Conservation (phyloP, 2,797 vertebrate genomes). For the Micromesistius poutassou region DNA sequence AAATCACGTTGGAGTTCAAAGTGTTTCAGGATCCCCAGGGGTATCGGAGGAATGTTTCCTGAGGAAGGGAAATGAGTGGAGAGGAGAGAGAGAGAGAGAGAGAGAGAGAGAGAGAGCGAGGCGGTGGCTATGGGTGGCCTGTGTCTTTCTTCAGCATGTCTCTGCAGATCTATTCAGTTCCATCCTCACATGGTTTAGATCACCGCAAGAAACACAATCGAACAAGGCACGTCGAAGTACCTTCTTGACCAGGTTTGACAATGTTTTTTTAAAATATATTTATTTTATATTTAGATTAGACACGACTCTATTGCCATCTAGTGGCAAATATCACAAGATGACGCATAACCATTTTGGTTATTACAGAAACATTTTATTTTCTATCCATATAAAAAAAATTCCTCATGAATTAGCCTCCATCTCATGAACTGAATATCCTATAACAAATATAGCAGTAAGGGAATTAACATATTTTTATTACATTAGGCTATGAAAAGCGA, state of each 20-base stretch:
- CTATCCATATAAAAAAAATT: not conserved
- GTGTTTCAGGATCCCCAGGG: constrained; percentile 54
- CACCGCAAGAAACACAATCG: constrained; percentile 60
- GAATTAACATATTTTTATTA: not conserved
- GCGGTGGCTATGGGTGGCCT: constrained; percentile 67
- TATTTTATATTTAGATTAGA: not conserved
- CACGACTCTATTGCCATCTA: constrained; percentile 52
- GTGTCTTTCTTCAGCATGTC: constrained; percentile 51
- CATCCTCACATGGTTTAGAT: constrained; percentile 73
- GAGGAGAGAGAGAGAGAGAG: constrained; percentile 28
- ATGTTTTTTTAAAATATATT: not conserved
- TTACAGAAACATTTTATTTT: not conserved
- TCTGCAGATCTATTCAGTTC: constrained; percentile 57
- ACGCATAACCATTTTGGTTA: not conserved
- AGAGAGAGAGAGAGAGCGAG: constrained; percentile 39
- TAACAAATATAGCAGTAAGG: not conserved
- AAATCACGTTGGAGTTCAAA: constrained; percentile 60
- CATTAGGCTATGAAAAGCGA: no score
- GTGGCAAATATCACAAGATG: constrained; percentile 33
- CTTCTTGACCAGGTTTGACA: constrained; percentile 26
- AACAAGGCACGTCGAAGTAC: constrained; percentile 50
- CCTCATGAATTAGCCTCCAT: not conserved
- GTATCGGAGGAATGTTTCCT: constrained; percentile 66
- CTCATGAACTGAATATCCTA: not conserved
- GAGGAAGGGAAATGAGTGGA: constrained; percentile 26